Evolutionary conservation across 2,888 invertebrate species (phyloP).

Genomic region (Tupiocoris notatus): DNA sequence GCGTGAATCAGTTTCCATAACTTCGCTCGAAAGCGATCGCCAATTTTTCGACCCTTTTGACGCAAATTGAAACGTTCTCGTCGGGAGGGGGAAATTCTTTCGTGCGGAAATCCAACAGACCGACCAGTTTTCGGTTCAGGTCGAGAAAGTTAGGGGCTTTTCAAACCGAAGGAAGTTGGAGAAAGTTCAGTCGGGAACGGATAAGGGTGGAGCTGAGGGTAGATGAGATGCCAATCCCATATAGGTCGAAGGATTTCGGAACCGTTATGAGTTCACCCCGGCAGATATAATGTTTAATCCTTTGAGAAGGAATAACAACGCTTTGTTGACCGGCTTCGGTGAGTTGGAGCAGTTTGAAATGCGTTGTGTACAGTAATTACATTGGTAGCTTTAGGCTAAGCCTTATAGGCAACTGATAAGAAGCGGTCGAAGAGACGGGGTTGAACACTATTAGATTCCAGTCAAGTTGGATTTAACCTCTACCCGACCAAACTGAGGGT

Average conservation of each 20-base stretch:
- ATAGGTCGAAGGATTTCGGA: constrained; percentile 26
- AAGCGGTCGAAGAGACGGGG: constrained; percentile 33
- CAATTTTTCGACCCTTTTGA: background rate
- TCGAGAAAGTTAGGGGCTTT: constrained; percentile 5
- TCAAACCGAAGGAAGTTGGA: constrained; percentile 21
- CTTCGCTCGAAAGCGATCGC: no score
- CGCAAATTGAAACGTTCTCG: background rate
- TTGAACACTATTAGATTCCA: constrained; percentile 48
- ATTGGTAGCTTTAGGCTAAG: constrained; percentile 49
- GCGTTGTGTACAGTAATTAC: constrained; percentile 48
- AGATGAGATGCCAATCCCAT: constrained; percentile 33
- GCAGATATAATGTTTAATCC: constrained; percentile 46
- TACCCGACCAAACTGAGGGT: constrained; percentile 39
- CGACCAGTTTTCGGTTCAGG: background rate
- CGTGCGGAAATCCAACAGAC: background rate
- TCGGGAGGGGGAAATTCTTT: background rate
- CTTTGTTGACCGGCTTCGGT: constrained; percentile 46
- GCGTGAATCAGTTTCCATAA: no score
- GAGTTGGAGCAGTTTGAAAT: constrained; percentile 45
- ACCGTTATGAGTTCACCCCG: constrained; percentile 38
- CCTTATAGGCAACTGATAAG: constrained; percentile 50
- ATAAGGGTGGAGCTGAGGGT: constrained; percentile 4
- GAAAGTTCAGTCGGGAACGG: constrained; percentile 7
- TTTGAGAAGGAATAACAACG: constrained; percentile 43
- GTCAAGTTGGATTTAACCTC: constrained; percentile 46